Base-by-base conservation (phyloP, 1,140 invertebrate species). In the Anastrepha ludens region DNA sequence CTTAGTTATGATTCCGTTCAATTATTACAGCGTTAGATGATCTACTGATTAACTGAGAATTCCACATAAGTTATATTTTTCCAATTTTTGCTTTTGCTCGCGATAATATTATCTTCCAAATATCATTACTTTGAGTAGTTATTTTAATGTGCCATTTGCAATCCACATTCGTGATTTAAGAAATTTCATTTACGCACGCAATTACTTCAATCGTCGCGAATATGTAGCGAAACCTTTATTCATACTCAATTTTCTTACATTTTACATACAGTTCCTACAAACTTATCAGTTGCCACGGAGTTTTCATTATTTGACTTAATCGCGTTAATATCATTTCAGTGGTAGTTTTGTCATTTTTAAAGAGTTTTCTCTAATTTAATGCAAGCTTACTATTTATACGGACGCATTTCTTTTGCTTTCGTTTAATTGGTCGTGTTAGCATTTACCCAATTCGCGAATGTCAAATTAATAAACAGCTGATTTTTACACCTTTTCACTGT, bases 381-480 rank as follows among this genome's bases (percentile, higher is more conserved):
- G 2, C 17, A 20, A 50, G 17, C 11, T 47, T 29, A 55, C n/a
- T n/a, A 50, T 17, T 55, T 55, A 2, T 81, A 11, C 74, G 11
- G 7, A 15, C 17, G 15, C 70, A 81, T 29, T 81, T 58, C 41
- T 41, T 50, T 20, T 29, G n/a, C 3, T 3, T 55, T 81, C 8
- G 8, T 81, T 29, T 81, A 55, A 58, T 55, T 81, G n/a, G 15
- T 20, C 7, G 13, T 81, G 1, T 55, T 81, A 20, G 74, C 47
- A 81, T 58, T 81, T 55, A 50, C 50, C 2, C 11, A 81, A 81
- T 81, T 81, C 20, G 47, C 74, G 74, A 81, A 81, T 81, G 74
- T 81, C 74, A 81, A 81, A 55, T 81, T 44, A 74, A 11, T 17
- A 15, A 74, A 50, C 74, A 81, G 74, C 74, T 81, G 74, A 11